Base-by-base conservation (phyloP, 2,113 vertebrate genomes). In the Cochlearius cochlearius region DNA sequence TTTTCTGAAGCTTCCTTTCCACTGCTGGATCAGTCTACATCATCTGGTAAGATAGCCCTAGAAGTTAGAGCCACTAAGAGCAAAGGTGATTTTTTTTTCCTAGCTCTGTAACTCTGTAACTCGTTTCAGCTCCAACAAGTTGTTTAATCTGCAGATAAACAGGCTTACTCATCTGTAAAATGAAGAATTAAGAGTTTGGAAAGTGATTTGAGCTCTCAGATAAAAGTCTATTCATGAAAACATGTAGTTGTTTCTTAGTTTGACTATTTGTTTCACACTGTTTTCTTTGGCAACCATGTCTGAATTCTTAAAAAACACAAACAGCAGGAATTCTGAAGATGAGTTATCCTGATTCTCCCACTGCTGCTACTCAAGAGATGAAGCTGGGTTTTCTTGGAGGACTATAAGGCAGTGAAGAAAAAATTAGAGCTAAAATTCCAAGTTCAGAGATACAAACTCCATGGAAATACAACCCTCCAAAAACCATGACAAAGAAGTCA, bases 41-140 rank as follows among this genome's bases (percentile, higher is more conserved):
- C 4, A n/a, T 30, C 34, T 26, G 9, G 15, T 22, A 62, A 62
- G 19, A 64, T 4, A 32, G 7, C 15, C 25, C 18, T 71, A 32
- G 25, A 71, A 62, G 18, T 34, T 9, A 36, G 25, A 81, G 53
- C 23, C 29, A 76, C 11, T 23, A 50, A 84, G 23, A 79, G 36
- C 12, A 32, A 32, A 69, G 55, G 9, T 4, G 7, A 0, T 0
- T 0, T 21, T 55, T 55, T 66, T 52, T 39, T 58, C 20, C 43
- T 63, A 19, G 18, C 25, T 91, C 18, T 50, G 26, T 64, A 58
- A 55, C 6, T 45, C 27, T 19, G 30, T 16, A 83, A 77, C 10
- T n/a, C 20, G 9, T 27, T 52, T 43, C 30, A 49, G 11, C 15
- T 55, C 50, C 55, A 72, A 16, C 9, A 52, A 62, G 10, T 67